Conservation (phyloP, 2,797 vertebrate genomes). For the Malurus splendens region DNA sequence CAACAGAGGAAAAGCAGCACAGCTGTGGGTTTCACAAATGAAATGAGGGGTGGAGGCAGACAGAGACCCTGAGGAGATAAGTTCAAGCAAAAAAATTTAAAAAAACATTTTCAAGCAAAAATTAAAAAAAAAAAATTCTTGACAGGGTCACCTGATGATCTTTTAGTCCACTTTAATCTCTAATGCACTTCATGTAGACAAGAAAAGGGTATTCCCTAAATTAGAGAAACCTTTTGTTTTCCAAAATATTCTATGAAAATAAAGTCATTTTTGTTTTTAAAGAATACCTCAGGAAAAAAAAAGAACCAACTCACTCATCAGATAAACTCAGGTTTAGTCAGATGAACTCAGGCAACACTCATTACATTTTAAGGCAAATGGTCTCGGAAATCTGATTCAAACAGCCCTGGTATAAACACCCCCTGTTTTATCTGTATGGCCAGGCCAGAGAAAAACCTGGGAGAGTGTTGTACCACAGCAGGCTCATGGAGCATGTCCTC, state of each 20-base stretch:
- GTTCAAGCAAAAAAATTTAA: constrained; percentile 2
- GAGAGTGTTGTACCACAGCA: not conserved
- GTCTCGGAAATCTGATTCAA: not conserved
- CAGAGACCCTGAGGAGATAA: not conserved
- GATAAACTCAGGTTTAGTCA: not conserved
- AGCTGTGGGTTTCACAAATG: constrained; percentile 2
- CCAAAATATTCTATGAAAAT: not conserved
- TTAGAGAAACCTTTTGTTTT: not conserved
- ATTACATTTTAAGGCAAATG: not conserved
- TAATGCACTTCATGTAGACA: not conserved
- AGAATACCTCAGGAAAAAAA: not conserved
- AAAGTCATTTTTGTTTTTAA: not conserved
- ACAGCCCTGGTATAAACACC: not conserved
- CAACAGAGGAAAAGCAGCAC: not conserved
- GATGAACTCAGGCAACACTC: not conserved
- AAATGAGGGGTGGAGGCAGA: not conserved
- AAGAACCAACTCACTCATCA: not conserved
- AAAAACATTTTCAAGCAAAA: not conserved
- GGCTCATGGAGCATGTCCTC: not conserved
- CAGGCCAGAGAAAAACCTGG: not conserved
- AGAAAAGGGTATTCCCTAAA: not conserved
- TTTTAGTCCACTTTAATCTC: not conserved
- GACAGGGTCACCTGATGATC: not conserved
- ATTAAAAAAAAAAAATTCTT: not conserved
- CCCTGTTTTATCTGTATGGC: not conserved